Conservation (phyloP, 2,797 vertebrate species). For the Bryconaethiops microstoma region DNA sequence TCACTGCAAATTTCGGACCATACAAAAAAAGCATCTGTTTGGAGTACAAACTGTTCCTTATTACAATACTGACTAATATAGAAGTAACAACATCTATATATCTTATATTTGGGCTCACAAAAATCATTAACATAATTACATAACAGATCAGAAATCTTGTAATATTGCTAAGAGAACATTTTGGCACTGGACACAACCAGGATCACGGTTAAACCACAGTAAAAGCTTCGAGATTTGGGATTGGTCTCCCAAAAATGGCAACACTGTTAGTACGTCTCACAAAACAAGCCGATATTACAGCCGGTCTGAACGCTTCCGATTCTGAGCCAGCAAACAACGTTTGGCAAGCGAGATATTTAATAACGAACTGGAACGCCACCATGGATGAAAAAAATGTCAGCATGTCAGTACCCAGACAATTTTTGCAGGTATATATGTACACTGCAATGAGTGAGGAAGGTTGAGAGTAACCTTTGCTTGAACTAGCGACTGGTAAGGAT, state of each 20-base stretch:
- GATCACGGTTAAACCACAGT: conserved; percentile 28
- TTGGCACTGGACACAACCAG: conserved; percentile 62
- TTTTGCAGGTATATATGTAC: conserved; percentile 75
- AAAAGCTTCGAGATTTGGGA: conserved; percentile 23
- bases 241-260: conserved; percentile 13
- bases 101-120: conserved; percentile 51
- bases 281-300: not conserved
- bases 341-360: conserved; percentile 3
- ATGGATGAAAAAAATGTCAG: conserved; percentile 25
- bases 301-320: not conserved
- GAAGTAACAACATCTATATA: conserved; percentile 47
- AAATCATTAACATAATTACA: conserved; percentile 46
- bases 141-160: conserved; percentile 42
- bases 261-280: conserved; percentile 18
- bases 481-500: not conserved
- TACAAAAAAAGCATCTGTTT: conserved; percentile 50
- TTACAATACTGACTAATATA: conserved; percentile 67
- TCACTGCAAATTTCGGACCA: conserved; percentile 52
- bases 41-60: conserved; percentile 66
- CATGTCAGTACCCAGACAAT: conserved; percentile 55
- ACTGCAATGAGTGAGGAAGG: conserved; percentile 10
- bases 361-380: not conserved
- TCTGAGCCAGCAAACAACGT: not conserved
- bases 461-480: not conserved
- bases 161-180: conserved; percentile 44